A percentile compares a stretch with the other conserved stretches of the same genome.
Conservation (phyloP, 2,797 vertebrate genomes). For the Poeciliopsis presidionis region DNA sequence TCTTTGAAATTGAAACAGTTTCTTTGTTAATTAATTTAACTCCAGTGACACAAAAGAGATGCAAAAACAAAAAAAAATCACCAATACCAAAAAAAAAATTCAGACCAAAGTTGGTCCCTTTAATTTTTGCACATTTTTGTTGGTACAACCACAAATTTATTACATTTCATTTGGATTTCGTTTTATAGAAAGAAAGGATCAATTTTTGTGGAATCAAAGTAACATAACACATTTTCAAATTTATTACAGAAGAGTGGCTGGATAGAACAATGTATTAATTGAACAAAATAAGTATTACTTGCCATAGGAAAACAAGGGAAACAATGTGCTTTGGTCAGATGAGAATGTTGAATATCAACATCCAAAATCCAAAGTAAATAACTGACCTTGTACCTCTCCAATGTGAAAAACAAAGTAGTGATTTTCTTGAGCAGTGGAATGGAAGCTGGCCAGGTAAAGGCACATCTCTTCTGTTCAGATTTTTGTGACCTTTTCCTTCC, state of each 20-base stretch:
- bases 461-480: neutral
- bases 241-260: neutral
- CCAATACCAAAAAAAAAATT: neutral
- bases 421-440: neutral
- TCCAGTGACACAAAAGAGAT: neutral
- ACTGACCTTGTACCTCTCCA: neutral
- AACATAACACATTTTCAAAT: neutral
- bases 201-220: neutral
- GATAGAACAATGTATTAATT: neutral
- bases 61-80: neutral
- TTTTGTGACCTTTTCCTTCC: neutral
- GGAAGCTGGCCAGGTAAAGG: neutral
- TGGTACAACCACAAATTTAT: neutral
- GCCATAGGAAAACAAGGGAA: neutral
- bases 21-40: neutral
- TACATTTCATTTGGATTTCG: neutral
- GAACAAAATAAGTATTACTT: neutral
- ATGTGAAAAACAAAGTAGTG: neutral
- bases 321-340: neutral
- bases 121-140: neutral
- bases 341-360: neutral
- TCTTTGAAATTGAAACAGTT: neutral
- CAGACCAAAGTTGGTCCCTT: neutral
- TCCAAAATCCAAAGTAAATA: neutral
- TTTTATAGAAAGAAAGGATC: neutral